Percentiles rank a stretch among this genome's conserved stretches.
Conservation (phyloP, 2,113 vertebrate genomes). For the Mesocricetus auratus region DNA sequence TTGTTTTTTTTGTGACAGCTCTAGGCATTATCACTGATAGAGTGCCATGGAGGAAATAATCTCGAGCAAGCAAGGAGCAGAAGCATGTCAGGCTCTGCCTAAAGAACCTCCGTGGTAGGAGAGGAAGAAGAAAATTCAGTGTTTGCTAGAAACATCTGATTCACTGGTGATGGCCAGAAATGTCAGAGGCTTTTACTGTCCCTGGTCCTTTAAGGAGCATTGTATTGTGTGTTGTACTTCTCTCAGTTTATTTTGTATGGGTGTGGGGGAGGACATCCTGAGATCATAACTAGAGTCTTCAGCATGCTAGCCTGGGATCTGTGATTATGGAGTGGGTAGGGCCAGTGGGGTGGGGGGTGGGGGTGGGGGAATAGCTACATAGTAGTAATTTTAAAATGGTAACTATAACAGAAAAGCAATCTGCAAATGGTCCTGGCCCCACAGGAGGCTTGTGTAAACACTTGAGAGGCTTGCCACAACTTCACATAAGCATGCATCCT, state of each 20-base stretch:
- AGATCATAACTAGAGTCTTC: background rate
- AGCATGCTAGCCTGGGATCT: background rate
- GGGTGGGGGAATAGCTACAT: background rate
- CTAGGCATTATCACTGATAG: background rate
- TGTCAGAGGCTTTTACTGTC: background rate
- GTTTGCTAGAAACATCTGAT: conserved; percentile 6
- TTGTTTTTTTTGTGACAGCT: conserved; percentile 28
- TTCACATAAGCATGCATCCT: background rate
- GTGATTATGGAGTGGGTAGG: background rate
- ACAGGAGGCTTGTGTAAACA: background rate
- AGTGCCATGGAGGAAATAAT: background rate
- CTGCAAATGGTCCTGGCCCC: background rate
- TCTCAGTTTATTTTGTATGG: background rate
- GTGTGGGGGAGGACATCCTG: background rate
- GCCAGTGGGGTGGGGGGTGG: background rate
- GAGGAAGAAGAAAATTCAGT: background rate
- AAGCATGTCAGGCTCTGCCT: background rate
- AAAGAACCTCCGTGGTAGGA: background rate
- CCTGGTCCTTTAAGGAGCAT: background rate
- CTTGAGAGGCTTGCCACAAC: background rate
- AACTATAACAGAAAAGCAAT: background rate
- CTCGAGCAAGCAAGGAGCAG: background rate
- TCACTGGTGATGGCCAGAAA: background rate
- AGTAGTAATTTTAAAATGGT: background rate
- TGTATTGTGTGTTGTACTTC: background rate